phyloP scores from a whole-genome alignment of 2,888 invertebrate species.

The Notodonta ziczac region DNA sequence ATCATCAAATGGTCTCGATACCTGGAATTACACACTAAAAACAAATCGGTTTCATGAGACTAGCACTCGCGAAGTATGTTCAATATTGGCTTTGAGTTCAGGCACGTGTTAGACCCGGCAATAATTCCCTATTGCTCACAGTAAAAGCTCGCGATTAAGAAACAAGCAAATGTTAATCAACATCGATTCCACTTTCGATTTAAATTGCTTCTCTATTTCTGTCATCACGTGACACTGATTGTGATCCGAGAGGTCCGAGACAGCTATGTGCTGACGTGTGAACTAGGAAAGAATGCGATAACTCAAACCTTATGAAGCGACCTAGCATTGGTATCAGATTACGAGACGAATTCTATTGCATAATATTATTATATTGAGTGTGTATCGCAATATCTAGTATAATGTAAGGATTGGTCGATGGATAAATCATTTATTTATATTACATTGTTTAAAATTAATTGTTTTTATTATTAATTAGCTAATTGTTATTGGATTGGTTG shows the following conservation, averaged over 20 bases:
- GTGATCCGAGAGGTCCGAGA: slow-evolving; percentile 16
- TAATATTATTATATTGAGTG: slow-evolving; percentile 23
- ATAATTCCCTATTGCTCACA: slow-evolving; percentile 33
- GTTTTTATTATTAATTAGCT: too few relatives aligned
- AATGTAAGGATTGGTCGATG: background rate
- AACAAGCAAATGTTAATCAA: slow-evolving; percentile 49
- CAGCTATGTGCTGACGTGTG: slow-evolving; percentile 32
- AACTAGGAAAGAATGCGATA: slow-evolving; percentile 58
- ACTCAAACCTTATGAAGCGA: slow-evolving; percentile 36
- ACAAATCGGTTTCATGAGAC: background rate
- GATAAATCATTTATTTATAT: background rate
- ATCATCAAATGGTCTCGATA: too few relatives aligned
- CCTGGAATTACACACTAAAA: background rate
- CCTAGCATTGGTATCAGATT: slow-evolving; percentile 36
- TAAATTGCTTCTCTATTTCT: slow-evolving; percentile 36
- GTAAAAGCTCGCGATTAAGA: slow-evolving; percentile 47
- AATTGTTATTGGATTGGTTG: too few relatives aligned
- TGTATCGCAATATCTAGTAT: slow-evolving; percentile 13
- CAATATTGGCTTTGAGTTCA: slow-evolving; percentile 22
- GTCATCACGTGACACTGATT: slow-evolving; percentile 36
- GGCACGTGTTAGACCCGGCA: slow-evolving; percentile 30
- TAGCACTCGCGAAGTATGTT: background rate
- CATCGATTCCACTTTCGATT: slow-evolving; percentile 45
- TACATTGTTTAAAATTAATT: background rate
- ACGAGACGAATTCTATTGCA: slow-evolving; percentile 31